Percentiles rank a stretch among this genome's conserved stretches.
Evolutionary conservation across 1,140 invertebrate species (phyloP).

Genomic region (Penaeus japonicus): DNA sequence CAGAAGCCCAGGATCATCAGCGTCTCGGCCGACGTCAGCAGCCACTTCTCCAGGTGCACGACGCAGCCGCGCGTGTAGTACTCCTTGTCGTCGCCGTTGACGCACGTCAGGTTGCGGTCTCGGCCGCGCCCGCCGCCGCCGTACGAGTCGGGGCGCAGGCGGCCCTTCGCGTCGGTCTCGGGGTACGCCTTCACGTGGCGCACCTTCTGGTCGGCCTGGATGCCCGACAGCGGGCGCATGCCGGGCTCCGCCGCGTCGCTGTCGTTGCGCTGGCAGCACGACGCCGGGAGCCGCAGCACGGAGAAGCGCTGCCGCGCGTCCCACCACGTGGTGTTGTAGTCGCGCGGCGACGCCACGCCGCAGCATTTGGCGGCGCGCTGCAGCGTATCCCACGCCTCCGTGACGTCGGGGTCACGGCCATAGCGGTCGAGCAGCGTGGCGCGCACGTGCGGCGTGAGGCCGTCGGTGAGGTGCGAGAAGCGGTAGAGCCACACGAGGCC

Average conservation of each 20-base stretch:
- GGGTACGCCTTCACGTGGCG: slow-evolving; percentile 16
- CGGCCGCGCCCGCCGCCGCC: background rate
- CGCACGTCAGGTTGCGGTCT: slow-evolving; percentile 45
- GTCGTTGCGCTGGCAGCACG: slow-evolving; percentile 48
- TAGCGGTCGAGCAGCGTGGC: slow-evolving; percentile 72
- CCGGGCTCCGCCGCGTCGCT: slow-evolving; percentile 4
- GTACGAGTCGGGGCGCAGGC: background rate
- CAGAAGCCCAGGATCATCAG: slow-evolving; percentile 87
- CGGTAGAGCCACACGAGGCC: slow-evolving; percentile 88
- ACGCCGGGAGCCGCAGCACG: slow-evolving; percentile 55
- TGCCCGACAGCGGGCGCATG: background rate
- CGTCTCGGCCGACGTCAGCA: slow-evolving; percentile 79
- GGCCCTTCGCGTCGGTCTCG: background rate
- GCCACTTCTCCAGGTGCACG: slow-evolving; percentile 75
- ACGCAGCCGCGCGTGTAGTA: slow-evolving; percentile 71
- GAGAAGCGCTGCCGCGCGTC: slow-evolving; percentile 57
- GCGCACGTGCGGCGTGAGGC: slow-evolving; percentile 74
- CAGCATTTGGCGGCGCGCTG: slow-evolving; percentile 81
- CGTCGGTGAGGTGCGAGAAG: slow-evolving; percentile 77
- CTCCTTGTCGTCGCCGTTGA: background rate
- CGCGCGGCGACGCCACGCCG: slow-evolving; percentile 75
- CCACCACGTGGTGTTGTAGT: slow-evolving; percentile 67
- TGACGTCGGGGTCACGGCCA: slow-evolving; percentile 75
- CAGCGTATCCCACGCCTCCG: slow-evolving; percentile 80
- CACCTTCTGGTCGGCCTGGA: slow-evolving; percentile 13